Evolutionary conservation across 2,113 vertebrate genomes (phyloP), one percentile per base, ranked within the genome.

Genomic region (Sula dactylatra): DNA sequence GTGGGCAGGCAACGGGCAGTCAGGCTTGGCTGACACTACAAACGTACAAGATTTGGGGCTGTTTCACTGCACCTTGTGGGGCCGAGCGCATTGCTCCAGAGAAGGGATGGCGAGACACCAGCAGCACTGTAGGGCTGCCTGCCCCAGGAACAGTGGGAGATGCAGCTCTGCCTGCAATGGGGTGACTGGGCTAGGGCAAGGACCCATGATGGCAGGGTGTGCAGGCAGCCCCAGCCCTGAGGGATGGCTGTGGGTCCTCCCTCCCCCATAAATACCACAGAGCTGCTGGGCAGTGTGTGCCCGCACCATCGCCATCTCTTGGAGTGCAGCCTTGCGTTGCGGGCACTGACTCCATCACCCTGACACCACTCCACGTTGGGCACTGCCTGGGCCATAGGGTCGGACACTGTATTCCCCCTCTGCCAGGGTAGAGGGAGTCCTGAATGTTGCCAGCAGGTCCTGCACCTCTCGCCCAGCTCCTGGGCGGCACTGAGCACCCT

Each of bases 151-250:
- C 36, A 59, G 34, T 1, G 1, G 34, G 52, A n/a, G 38, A 25
- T 21, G 49, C 24, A 21, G 71, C 56, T 64, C 26, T 34, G n/a
- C 42, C 62, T 70, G 55, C 22, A 3, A 9, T 16, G 32, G 42
- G 26, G 26, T 38, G 47, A 18, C 40, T 36, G 34, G 26, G 34
- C 29, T 4, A 8, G 36, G 62, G 36, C 76, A 62, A n/a, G 69
- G 47, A 49, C 17, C 6, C 0, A 1, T 8, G 24, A 31, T 0
- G 2, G 49, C n/a, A 36, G 49, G 24, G 27, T 0, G 0, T 3
- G 56, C 1, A 0, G 65, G 44, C 59, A 73, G 27, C 45, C 32
- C n/a, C 45, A 17, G 67, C 9, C 20, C 31, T 6, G 42, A 17
- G 36, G 20, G 61, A 2, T 6, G 52, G 36, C 61, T 24, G 10